Evolutionary conservation across 2,888 invertebrate species (phyloP), one percentile per base, ranked within the genome.

Genomic region (Drosophila rellima): DNA sequence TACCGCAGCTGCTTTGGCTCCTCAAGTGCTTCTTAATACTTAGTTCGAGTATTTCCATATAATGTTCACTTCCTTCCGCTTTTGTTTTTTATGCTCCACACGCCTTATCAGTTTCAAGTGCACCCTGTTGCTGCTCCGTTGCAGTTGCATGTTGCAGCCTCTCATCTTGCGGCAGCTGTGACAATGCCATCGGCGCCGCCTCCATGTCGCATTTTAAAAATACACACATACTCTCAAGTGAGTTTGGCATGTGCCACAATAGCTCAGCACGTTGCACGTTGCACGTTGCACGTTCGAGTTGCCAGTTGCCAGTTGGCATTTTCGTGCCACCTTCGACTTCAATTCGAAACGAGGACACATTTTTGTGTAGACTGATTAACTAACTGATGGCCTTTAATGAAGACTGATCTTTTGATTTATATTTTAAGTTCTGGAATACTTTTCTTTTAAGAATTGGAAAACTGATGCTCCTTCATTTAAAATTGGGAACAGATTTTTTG

Each of bases 241-340:
- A 56, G 76, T 77, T 82, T 88, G 77, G 80, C 90, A 84, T 84
- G 84, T 90, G 89, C 74, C 89, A 68, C 73, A 52, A 44, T 45
- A 78, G 69, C 75, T 59, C 52, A 57, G 47, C 44, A 15, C 26
- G 20, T 29, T 44, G 50, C 50, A 45, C 13, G 17, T 23, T 44
- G 48, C 63, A 45, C 18, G 35, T 39, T 45, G 33, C 63, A 29
- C 17, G 23, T 35, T 13, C 6, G 23, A n/a, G 35, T 35, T 54
- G 64, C 44, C 68, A 51, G 40, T 70, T 42, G 56, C 44, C 68
- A 51, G 40, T 70, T 42, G 56, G 23, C 72, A 55, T 33, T 33
- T 39, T 33, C 26, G 33, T 23, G 13, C 13, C 56, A 59, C 39
- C 42, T 73, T 57, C 33, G 18, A 37, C 62, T 42, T 13, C 18